Evolutionary conservation across 2,797 vertebrate species (phyloP).

Genomic region (Cetoscarus ocellatus): DNA sequence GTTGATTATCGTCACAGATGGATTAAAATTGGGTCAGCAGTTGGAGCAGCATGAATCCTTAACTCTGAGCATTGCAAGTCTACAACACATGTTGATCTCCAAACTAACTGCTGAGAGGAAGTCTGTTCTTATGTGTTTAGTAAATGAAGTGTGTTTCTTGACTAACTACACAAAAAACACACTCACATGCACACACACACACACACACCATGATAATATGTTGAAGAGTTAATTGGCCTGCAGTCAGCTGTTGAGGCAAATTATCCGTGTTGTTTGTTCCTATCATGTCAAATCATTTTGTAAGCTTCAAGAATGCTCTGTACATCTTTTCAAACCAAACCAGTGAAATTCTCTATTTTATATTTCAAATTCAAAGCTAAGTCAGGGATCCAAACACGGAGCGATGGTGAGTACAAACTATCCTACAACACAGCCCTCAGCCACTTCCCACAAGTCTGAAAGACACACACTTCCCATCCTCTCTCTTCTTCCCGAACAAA

Average conservation of each 20-base stretch:
- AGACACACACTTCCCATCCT: constrained; percentile 28
- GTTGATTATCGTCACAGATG: constrained; percentile 33
- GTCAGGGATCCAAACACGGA: constrained; percentile 92
- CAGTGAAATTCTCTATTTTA: constrained; percentile 88
- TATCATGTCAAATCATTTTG: constrained; percentile 71
- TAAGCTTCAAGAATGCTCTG: constrained; percentile 69
- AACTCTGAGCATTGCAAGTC: constrained; percentile 29
- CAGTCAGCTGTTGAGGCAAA: constrained; percentile 35
- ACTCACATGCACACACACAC: constrained; percentile 25
- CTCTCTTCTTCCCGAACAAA: neutral
- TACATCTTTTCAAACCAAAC: constrained; percentile 69
- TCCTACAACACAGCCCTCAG: constrained; percentile 78
- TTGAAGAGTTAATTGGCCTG: constrained; percentile 56
- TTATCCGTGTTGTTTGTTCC: constrained; percentile 76
- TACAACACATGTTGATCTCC: constrained; percentile 35
- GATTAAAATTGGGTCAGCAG: constrained; percentile 60
- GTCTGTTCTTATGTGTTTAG: constrained; percentile 50
- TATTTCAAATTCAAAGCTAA: constrained; percentile 89
- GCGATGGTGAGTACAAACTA: constrained; percentile 88
- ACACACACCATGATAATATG: constrained; percentile 51
- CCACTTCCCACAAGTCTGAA: constrained; percentile 71
- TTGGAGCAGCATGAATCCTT: constrained; percentile 73
- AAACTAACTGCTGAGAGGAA: constrained; percentile 57
- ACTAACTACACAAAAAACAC: constrained; percentile 54
- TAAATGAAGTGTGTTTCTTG: constrained; percentile 61